Evolutionary conservation across 2,797 vertebrate genomes (phyloP).

Genomic region (Macropus fuliginosus): DNA sequence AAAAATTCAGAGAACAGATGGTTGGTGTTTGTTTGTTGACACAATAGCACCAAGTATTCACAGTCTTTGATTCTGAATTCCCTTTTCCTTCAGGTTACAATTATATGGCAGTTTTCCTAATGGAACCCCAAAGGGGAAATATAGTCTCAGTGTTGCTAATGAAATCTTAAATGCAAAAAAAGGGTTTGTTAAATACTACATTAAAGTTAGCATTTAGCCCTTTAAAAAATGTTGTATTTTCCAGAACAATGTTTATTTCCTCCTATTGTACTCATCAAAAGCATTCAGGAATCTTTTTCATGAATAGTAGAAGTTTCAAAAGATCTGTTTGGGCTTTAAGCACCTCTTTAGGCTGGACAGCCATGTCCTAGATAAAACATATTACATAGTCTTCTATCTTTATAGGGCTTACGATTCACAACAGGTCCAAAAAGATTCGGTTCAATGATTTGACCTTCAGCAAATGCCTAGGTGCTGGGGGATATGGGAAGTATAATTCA

Average conservation of each 20-base stretch:
- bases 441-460: neutral
- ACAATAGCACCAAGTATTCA: conserved; percentile 80
- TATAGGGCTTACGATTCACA: neutral
- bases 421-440: neutral
- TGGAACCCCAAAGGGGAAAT: conserved; percentile 67
- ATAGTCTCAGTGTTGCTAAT: conserved; percentile 36
- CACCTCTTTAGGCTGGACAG: neutral
- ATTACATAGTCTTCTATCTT: neutral
- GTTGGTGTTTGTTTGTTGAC: conserved; percentile 80
- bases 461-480: neutral
- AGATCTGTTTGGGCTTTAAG: neutral
- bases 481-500: neutral
- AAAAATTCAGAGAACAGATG: conserved; percentile 79
- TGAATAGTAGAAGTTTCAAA: neutral
- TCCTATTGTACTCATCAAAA: neutral
- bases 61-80: conserved; percentile 78
- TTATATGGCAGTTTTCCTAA: conserved; percentile 45
- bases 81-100: conserved; percentile 63
- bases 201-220: neutral
- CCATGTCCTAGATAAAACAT: neutral
- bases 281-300: neutral
- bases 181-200: neutral
- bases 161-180: conserved; percentile 28
- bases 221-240: neutral
- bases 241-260: neutral